Percentiles rank a stretch among this genome's conserved stretches.
phyloP scores from a whole-genome alignment of 2,113 vertebrate species.

The Melanostigma gelatinosum region DNA sequence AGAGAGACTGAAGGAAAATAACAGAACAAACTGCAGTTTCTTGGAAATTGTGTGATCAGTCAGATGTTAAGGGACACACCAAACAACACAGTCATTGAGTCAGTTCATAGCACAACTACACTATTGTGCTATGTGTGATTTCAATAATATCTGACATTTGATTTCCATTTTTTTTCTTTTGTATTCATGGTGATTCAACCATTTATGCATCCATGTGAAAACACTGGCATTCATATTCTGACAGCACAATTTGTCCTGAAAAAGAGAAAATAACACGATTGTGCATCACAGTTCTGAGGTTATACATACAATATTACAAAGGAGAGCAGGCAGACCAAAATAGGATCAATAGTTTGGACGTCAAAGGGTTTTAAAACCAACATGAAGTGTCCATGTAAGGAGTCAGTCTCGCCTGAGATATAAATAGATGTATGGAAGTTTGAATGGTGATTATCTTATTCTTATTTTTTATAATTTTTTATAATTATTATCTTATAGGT shows the following conservation, averaged over 20 bases:
- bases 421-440: not conserved
- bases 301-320: not conserved
- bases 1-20: no score
- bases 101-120: no score
- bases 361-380: not conserved
- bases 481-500: not conserved
- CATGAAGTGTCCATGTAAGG: not conserved
- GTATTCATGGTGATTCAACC: not conserved
- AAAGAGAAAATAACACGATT: not conserved
- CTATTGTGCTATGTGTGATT: no score
- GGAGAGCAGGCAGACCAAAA: not conserved
- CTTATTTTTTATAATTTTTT: not conserved
- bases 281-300: not conserved
- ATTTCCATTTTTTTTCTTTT: no score
- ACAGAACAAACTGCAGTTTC: no score
- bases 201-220: no score
- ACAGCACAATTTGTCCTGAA: not conserved
- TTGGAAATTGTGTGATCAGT: no score
- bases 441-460: not conserved
- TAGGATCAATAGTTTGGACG: not conserved
- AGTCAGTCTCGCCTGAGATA: not conserved
- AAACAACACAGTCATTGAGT: no score
- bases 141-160: no score
- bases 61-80: no score
- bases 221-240: no score